phyloP scores from a whole-genome alignment of 2,797 vertebrate genomes.

The Moxostoma hubbsi region DNA sequence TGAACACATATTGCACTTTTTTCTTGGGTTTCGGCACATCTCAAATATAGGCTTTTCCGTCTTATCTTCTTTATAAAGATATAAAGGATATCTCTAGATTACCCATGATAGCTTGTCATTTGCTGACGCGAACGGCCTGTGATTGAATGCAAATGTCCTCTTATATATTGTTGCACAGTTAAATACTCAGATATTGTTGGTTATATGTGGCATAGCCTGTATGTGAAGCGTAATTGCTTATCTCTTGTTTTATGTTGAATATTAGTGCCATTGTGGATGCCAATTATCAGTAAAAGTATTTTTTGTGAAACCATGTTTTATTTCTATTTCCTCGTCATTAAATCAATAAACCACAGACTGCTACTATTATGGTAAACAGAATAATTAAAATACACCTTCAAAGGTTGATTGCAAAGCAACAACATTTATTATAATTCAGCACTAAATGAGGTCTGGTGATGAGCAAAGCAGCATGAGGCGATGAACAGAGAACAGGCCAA shows the following conservation, averaged over 20 bases:
- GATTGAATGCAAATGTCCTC: background rate
- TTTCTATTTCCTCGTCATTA: background rate
- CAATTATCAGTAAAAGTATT: background rate
- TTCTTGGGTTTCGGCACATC: background rate
- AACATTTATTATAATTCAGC: background rate
- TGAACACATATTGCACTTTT: background rate
- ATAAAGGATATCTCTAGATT: background rate
- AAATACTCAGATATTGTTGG: background rate
- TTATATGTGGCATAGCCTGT: no score
- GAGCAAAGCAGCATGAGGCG: background rate
- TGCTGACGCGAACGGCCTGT: slow-evolving; percentile 26
- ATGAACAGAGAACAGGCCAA: background rate
- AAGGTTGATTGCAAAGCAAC: background rate
- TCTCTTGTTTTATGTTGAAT: no score
- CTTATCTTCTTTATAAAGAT: background rate
- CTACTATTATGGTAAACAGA: background rate
- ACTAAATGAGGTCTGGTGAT: slow-evolving; percentile 5
- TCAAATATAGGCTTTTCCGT: background rate
- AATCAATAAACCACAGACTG: background rate
- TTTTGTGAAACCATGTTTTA: background rate
- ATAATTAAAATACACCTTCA: background rate
- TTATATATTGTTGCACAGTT: background rate
- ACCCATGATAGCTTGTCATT: slow-evolving; percentile 1
- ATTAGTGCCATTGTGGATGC: no score
- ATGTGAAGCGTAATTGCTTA: no score